A percentile compares a stretch with the other conserved stretches of the same genome.
phyloP scores from a whole-genome alignment of 92 coral and sea anemone species.

The Phenganax subtilis region DNA sequence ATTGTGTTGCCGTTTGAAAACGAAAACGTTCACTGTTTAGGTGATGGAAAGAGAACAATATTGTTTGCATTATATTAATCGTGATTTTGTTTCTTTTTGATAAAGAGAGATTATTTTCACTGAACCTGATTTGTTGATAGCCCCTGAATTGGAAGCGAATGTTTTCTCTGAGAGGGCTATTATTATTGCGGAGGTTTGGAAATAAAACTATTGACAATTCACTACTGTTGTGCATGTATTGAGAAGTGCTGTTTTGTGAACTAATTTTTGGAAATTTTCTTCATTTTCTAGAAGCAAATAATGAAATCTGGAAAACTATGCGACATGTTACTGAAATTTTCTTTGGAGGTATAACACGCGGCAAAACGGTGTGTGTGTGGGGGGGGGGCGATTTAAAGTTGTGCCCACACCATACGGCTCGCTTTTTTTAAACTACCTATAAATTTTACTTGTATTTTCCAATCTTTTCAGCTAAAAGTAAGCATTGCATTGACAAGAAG shows the following conservation, averaged over 20 bases:
- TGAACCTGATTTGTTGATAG: conserved; percentile 71
- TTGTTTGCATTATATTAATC: background rate
- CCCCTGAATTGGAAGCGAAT: conserved; percentile 62
- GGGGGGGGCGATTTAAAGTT: too few relatives aligned
- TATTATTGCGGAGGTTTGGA: conserved; percentile 59
- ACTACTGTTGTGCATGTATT: too few relatives aligned
- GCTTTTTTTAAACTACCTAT: too few relatives aligned
- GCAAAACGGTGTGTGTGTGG: background rate
- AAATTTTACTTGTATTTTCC: background rate
- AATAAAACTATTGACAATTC: too few relatives aligned
- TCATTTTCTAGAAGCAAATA: conserved; percentile 36
- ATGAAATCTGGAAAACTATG: conserved; percentile 47
- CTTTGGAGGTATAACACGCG: conserved; percentile 51
- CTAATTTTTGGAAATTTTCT: background rate
- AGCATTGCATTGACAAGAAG: conserved; percentile 57
- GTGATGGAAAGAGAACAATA: too few relatives aligned
- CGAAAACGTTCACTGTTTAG: too few relatives aligned
- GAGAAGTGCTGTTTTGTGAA: background rate
- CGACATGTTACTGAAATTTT: conserved; percentile 48
- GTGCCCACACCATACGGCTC: too few relatives aligned
- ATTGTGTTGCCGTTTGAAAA: too few relatives aligned
- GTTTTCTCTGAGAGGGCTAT: conserved; percentile 38
- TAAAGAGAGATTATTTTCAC: conserved; percentile 83
- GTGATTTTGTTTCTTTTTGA: background rate
- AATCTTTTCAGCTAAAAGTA: conserved; percentile 48